Evolutionary conservation across 2,797 vertebrate species (phyloP).

Genomic region (Anas bernieri): DNA sequence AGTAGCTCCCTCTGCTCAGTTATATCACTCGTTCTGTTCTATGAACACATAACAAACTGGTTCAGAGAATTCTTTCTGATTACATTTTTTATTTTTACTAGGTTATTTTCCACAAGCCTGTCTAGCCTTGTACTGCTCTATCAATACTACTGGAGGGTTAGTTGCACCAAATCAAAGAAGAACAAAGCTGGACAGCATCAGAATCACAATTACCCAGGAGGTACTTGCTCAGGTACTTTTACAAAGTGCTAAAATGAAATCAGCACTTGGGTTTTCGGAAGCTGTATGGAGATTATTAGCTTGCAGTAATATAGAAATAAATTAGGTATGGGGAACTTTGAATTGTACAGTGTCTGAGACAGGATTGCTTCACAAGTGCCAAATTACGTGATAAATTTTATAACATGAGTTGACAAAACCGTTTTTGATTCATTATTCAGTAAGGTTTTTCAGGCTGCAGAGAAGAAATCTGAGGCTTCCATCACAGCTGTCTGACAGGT

Average conservation of each 20-base stretch:
- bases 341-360: not conserved
- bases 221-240: not conserved
- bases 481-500: not conserved
- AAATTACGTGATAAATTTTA: not conserved
- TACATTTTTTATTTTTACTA: not conserved
- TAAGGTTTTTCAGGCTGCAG: not conserved
- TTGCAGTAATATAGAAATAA: slow-evolving; percentile 9
- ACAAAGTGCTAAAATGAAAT: not conserved
- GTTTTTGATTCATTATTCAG: not conserved
- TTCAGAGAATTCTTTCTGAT: not conserved
- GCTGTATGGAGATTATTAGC: not conserved
- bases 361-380: not conserved
- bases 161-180: not conserved
- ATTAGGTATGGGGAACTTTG: not conserved
- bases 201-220: not conserved
- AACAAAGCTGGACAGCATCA: not conserved
- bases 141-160: not conserved
- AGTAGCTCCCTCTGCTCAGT: not conserved
- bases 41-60: not conserved
- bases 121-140: not conserved
- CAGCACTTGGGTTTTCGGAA: not conserved
- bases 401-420: not conserved
- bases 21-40: not conserved
- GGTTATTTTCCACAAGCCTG: not conserved
- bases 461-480: not conserved